Evolutionary conservation across 2,797 vertebrate genomes (phyloP), one percentile per base, ranked within the genome.

Genomic region (Arnoldichthys spilopterus): DNA sequence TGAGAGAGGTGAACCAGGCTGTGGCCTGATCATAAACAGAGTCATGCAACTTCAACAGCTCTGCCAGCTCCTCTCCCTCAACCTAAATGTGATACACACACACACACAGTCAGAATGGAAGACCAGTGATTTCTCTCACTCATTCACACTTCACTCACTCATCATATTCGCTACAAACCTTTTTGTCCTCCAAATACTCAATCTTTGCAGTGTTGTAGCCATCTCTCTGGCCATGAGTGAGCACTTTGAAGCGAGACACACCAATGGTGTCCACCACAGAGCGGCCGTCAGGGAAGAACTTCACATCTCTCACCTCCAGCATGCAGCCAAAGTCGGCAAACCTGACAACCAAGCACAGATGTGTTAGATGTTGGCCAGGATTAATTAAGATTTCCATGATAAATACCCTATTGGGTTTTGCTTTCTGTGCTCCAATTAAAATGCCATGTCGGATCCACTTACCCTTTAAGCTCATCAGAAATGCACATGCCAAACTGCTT

Each of bases 401-500:
- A 0, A 0, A 56, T 3, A 24, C 4, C 22, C 11, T 26, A 11
- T 24, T n/a, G 11, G 11, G 22, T 64, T 47, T 40, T 43, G 34
- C 15, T 64, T 22, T 20, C 22, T 26, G n/a, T 16, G 49, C 22
- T 28, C 40, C 22, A 62, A 13, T 26, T 8, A 2, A 24, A 20
- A 43, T 30, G 72, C 11, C 40, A 3, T 12, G 34, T 53, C 4
- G n/a, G 59, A 22, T 20, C 2, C 20, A 43, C 94, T 93, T 90
- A 95, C 94, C 96, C 97, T 88, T 94, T 95, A 20, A 97, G 87
- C 69, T 98, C 96, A 0, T 97, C 94, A 7, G 96, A 93, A 54
- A 98, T 94, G 86, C 97, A 98, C 97, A 98, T 97, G 89, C 97
- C 96, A 26, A 98, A 98, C 85, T 95, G 94, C 81, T 94, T 96